These are phyloP conservation scores for Ashinkailepas kermadecensis DNA, from an alignment of 2,888 invertebrate species.

Conservation along the genomic window DNA sequence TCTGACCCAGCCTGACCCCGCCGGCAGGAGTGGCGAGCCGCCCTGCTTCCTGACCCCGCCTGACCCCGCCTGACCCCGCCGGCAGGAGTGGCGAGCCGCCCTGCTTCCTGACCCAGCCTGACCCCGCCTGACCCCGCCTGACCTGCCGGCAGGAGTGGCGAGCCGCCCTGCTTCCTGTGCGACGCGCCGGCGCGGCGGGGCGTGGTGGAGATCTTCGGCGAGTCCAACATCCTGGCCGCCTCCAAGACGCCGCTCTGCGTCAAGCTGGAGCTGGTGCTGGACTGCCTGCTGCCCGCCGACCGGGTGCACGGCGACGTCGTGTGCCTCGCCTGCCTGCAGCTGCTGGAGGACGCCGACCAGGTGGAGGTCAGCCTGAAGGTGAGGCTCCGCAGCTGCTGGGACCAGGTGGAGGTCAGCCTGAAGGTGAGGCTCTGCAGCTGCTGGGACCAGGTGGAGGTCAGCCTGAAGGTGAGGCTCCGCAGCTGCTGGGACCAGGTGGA, in stretches of 20 bases:
- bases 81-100: too few species aligned
- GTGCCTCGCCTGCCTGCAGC: background rate
- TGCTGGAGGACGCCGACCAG: background rate
- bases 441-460: background rate
- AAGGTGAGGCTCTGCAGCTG: background rate
- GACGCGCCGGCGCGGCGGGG: background rate
- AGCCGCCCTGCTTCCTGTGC: background rate
- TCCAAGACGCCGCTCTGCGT: background rate
- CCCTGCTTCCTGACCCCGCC: too few species aligned
- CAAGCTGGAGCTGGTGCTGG: constrained; percentile 5
- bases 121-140: too few species aligned
- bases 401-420: background rate
- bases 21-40: too few species aligned
- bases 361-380: background rate
- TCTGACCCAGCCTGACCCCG: too few species aligned
- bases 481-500: background rate
- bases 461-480: background rate
- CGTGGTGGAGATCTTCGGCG: background rate
- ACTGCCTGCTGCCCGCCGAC: background rate
- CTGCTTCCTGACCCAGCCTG: background rate
- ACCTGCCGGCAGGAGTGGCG: background rate
- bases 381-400: background rate
- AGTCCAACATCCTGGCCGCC: background rate
- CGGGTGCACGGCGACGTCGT: background rate
- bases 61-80: too few species aligned